Percentiles rank a stretch among this genome's conserved stretches.
Evolutionary conservation across 2,113 vertebrate species (phyloP).

Genomic region (Hemibates koningsi): DNA sequence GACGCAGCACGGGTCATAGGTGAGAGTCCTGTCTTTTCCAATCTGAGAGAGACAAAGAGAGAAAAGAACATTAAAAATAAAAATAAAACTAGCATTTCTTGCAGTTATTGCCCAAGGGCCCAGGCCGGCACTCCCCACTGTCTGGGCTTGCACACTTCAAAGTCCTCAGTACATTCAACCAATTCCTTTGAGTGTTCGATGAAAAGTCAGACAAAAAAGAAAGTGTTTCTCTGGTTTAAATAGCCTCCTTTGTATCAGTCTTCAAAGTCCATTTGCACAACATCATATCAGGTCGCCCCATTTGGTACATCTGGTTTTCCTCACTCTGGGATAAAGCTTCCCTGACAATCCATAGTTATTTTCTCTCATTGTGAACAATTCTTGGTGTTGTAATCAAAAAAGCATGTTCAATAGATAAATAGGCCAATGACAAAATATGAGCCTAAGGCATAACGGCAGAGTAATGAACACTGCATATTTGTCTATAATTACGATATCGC

Average conservation of each 20-base stretch:
- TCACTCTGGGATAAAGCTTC: slow-evolving; percentile 34
- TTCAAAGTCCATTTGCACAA: slow-evolving; percentile 54
- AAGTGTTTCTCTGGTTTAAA: slow-evolving; percentile 44
- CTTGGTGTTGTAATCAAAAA: slow-evolving; percentile 59
- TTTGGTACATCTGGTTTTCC: slow-evolving; percentile 59
- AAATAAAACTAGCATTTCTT: slow-evolving; percentile 6
- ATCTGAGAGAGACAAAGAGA: slow-evolving; percentile 70
- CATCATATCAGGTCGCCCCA: slow-evolving; percentile 36
- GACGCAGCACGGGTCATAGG: slow-evolving; percentile 92
- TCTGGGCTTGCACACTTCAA: slow-evolving; percentile 47
- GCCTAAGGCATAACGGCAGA: slow-evolving; percentile 37
- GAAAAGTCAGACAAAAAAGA: slow-evolving; percentile 25
- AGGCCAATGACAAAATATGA: slow-evolving; percentile 32
- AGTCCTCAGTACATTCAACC: slow-evolving; percentile 30
- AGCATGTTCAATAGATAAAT: slow-evolving; percentile 55
- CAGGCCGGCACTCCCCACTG: slow-evolving; percentile 7
- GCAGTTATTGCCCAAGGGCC: slow-evolving; percentile 16
- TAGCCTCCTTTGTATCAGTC: slow-evolving; percentile 48
- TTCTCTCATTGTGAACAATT: slow-evolving; percentile 49
- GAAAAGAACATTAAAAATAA: not conserved
- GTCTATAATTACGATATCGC: slow-evolving; percentile 60
- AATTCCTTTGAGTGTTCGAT: slow-evolving; percentile 31
- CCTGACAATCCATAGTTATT: slow-evolving; percentile 27
- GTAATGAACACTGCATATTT: slow-evolving; percentile 62
- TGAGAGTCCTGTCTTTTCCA: slow-evolving; percentile 85